Evolutionary conservation across 1,140 invertebrate species (phyloP).

Genomic region (Temnothorax longispinosus): DNA sequence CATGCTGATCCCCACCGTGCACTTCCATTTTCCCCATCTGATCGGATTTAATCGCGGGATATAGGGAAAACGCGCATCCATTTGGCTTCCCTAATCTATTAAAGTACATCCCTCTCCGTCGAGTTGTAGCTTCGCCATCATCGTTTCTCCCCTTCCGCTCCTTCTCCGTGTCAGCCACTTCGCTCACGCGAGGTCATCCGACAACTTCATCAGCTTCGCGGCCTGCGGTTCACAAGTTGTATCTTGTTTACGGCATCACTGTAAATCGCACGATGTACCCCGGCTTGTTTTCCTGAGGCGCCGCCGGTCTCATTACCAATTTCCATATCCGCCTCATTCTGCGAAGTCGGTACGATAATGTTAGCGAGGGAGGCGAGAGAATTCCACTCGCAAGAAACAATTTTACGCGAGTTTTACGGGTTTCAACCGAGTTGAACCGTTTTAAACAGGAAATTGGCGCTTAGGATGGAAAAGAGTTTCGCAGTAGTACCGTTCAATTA

Average conservation of each 20-base stretch:
- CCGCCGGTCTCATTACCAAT: background rate
- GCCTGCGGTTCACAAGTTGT: background rate
- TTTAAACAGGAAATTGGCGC: slow-evolving; percentile 35
- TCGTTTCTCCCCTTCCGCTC: no score
- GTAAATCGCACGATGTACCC: background rate
- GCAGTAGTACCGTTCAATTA: slow-evolving; percentile 33
- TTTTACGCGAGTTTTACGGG: slow-evolving; percentile 30
- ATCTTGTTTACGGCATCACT: slow-evolving; percentile 36
- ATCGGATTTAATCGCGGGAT: no score
- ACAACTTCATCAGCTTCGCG: slow-evolving; percentile 28
- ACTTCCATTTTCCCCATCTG: no score
- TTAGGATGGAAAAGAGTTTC: slow-evolving; percentile 24
- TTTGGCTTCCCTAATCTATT: no score
- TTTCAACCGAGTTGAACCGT: background rate
- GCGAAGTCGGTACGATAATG: slow-evolving; percentile 4
- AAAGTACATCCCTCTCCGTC: no score
- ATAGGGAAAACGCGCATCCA: no score
- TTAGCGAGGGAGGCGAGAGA: background rate
- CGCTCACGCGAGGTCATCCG: slow-evolving; percentile 44
- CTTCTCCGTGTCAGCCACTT: no score
- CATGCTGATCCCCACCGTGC: no score
- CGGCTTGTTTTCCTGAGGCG: background rate
- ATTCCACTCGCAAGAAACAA: slow-evolving; percentile 19
- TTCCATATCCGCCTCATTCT: slow-evolving; percentile 17
- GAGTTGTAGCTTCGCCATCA: no score